These are phyloP conservation scores for Leptopilina myrica DNA, from an alignment of 2,888 invertebrate genomes.

Conservation along the genomic window DNA sequence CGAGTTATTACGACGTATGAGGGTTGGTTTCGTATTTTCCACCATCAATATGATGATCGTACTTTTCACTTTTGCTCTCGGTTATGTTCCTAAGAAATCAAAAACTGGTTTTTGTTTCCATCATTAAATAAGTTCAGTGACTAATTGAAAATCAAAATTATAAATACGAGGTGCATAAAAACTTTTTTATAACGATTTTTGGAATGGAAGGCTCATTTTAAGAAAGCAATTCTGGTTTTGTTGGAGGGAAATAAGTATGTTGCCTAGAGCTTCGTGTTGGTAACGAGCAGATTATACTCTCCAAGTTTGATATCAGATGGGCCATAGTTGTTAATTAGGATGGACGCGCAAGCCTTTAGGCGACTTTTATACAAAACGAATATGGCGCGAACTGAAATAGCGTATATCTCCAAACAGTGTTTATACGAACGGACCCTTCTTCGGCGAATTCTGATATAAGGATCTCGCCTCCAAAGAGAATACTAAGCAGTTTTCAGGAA, in stretches of 20 bases:
- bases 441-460: constrained; percentile 66
- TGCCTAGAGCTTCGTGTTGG: constrained; percentile 70
- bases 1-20: constrained; percentile 31
- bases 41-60: constrained; percentile 56
- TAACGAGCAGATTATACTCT: constrained; percentile 75
- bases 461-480: constrained; percentile 64
- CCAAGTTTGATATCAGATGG: constrained; percentile 72
- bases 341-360: constrained; percentile 75
- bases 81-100: too few species aligned
- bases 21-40: constrained; percentile 59
- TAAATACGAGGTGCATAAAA: too few species aligned
- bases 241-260: constrained; percentile 43
- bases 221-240: constrained; percentile 13
- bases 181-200: too few species aligned
- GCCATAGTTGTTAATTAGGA: constrained; percentile 76
- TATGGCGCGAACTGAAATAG: constrained; percentile 72
- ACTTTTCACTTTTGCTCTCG: too few species aligned
- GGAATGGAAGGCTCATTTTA: too few species aligned
- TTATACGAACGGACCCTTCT: constrained; percentile 64
- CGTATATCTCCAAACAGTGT: constrained; percentile 64
- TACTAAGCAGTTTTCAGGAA: constrained; percentile 55
- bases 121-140: too few species aligned
- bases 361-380: constrained; percentile 74
- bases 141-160: too few species aligned
- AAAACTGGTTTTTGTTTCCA: too few species aligned